These are phyloP conservation scores for Uloborus plumipes DNA, from an alignment of 2,888 invertebrate species.

Conservation along the genomic window DNA sequence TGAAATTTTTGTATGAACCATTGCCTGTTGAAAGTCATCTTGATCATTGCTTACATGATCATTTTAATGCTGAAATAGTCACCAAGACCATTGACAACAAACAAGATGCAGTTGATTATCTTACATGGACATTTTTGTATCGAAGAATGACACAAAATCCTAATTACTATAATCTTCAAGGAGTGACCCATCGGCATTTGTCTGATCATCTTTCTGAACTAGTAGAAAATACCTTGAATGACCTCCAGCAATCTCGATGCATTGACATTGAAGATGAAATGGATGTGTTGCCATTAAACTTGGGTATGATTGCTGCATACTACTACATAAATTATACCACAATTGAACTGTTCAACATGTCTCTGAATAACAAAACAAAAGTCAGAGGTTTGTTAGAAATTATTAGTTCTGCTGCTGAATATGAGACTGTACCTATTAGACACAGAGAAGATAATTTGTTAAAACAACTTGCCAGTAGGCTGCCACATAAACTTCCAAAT, in stretches of 20 bases:
- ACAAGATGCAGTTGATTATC: slow-evolving; percentile 98
- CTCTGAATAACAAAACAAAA: slow-evolving; percentile 96
- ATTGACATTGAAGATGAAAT: slow-evolving; percentile 98
- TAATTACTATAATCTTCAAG: slow-evolving; percentile 97
- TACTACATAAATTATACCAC: slow-evolving; percentile 99
- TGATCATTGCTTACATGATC: slow-evolving; percentile 97
- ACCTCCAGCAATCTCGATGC: slow-evolving; percentile 92
- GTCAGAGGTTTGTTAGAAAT: slow-evolving; percentile 97
- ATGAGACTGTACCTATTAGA: slow-evolving; percentile 91
- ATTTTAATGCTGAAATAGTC: slow-evolving; percentile 99
- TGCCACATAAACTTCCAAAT: slow-evolving; percentile 79
- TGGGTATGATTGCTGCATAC: slow-evolving; percentile 99
- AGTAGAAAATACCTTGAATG: slow-evolving; percentile 94
- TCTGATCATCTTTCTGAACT: slow-evolving; percentile 98
- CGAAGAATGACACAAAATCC: slow-evolving; percentile 97
- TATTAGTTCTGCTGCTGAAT: slow-evolving; percentile 97
- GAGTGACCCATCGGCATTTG: slow-evolving; percentile 95
- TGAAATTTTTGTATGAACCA: slow-evolving; percentile 97
- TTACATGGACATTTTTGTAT: slow-evolving; percentile 99
- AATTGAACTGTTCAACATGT: slow-evolving; percentile 97
- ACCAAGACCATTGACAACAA: slow-evolving; percentile 99
- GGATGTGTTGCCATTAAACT: slow-evolving; percentile 95
- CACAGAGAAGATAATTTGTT: slow-evolving; percentile 95
- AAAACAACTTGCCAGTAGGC: slow-evolving; percentile 73
- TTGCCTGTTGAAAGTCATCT: slow-evolving; percentile 97